Conservation (phyloP, 2,797 vertebrate genomes). For the Varecia variegata region DNA sequence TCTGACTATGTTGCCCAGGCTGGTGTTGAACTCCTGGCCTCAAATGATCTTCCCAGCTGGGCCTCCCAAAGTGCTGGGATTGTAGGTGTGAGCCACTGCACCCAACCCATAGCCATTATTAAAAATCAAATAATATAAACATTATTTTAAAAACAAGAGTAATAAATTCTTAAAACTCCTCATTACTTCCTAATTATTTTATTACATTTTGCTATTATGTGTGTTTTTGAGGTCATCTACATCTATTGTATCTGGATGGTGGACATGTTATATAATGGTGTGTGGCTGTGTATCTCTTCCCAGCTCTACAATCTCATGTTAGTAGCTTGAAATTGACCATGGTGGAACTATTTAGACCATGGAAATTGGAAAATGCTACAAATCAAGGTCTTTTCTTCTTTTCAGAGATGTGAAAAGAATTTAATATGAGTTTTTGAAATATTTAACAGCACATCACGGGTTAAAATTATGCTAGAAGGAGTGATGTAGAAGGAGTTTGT, state of each 20-base stretch:
- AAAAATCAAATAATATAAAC: neutral
- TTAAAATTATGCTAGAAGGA: neutral
- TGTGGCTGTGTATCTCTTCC: neutral
- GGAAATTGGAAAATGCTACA: neutral
- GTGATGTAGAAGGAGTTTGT: neutral
- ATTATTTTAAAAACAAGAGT: neutral
- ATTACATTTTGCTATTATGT: neutral
- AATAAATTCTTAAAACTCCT: neutral
- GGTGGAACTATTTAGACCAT: neutral
- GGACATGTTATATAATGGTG: rapidly evolving
- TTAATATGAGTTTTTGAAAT: neutral
- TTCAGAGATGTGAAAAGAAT: neutral
- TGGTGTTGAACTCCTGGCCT: neutral
- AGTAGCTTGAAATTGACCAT: neutral
- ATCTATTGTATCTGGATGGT: neutral
- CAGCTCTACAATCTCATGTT: neutral
- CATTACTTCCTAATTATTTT: neutral
- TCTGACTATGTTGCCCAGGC: neutral
- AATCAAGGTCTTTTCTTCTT: neutral
- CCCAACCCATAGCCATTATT: neutral
- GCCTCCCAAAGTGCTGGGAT: neutral
- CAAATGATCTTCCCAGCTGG: neutral
- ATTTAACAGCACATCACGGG: neutral
- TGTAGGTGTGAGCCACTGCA: neutral
- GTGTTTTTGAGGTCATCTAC: neutral